Evolutionary conservation across 2,113 vertebrate species (phyloP), one percentile per base, ranked within the genome.

Genomic region (Tylochromis polylepis): DNA sequence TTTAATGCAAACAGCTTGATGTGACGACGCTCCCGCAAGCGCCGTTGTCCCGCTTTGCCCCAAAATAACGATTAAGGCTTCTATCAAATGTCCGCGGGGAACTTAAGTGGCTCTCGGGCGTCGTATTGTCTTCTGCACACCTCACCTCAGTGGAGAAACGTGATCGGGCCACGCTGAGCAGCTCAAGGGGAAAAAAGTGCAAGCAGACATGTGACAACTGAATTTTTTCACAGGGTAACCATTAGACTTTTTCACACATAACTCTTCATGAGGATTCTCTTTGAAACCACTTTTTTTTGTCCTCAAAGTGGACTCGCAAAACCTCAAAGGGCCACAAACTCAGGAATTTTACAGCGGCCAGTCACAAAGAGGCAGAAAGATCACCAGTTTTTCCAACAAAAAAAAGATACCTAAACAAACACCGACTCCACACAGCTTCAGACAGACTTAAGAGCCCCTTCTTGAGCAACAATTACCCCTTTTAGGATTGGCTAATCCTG

Each of bases 401-500:
- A 27, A 79, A 88, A 85, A 43, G 9, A 79, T 60, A 83, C 75
- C 90, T 93, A 89, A 94, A 95, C 91, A 95, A 95, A 95, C 82
- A 89, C 79, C 85, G 77, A 93, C 89, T 67, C 86, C 88, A 70
- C 86, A 62, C 18, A 12, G 90, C 79, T 75, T 88, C 83, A 88
- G 87, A 88, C 79, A 31, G 85, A 83, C 67, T 83, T 58, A 55
- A 60, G 57, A 87, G 53, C 8, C 51, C 41, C 72, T n/a, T 72
- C 59, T 67, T 24, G 81, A 82, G 88, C 91, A 90, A 93, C 90
- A 93, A 96, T 95, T 94, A 94, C 93, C 93, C 88, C 90, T 90
- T 86, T 81, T 85, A 94, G 93, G 92, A 93, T 91, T 88, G 91
- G 90, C 92, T 96, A 96, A 96, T 96, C 94, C 94, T 95, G 95